Evolutionary conservation across 2,888 invertebrate species (phyloP), one percentile per base, ranked within the genome.

Genomic region (Fragum sueziense): DNA sequence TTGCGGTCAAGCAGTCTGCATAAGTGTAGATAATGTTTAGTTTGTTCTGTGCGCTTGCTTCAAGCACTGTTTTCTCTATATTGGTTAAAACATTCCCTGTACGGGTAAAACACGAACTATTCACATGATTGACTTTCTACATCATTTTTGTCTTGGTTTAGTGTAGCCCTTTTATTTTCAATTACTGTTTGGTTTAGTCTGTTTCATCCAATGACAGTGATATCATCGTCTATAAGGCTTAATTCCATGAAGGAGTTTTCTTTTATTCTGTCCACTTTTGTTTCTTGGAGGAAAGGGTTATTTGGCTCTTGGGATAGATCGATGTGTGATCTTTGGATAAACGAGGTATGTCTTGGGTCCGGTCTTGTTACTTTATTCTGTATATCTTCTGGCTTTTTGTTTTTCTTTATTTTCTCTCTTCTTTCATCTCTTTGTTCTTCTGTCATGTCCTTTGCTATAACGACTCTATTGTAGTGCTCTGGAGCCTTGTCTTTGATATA

Each of bases 21-120:
- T 51, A 25, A 27, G 74, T 54, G 27, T 62, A 68, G 25, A 54
- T 62, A 65, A 65, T 25, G 2, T 51, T 22, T 11, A 67, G 9
- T 11, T 17, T 52, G 7, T 52, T 52, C 20, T 4, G 7, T 11
- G 22, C n/a, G 20, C 4, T 52, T 22, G 7, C 20, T 4, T 17
- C 22, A 52, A 11, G 4, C 52, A 17, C 22, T 52, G 52, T n/a
- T 11, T 52, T 52, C 7, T 52, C 20, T 11, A 11, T n/a, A 11
- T 52, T 52, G 20, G n/a, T 11, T 52, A 52, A 52, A 52, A 52
- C 6, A 22, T 52, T 52, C 52, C 52, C 52, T 11, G 20, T 22
- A 11, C 20, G n/a, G 11, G 52, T 52, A 52, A 52, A 52, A 52
- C 52, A n/a, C 52, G 6, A 17, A 20, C 22, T 52, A 52, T 52